Evolutionary conservation across 2,113 vertebrate genomes (phyloP).

Genomic region (Isichthys henryi): DNA sequence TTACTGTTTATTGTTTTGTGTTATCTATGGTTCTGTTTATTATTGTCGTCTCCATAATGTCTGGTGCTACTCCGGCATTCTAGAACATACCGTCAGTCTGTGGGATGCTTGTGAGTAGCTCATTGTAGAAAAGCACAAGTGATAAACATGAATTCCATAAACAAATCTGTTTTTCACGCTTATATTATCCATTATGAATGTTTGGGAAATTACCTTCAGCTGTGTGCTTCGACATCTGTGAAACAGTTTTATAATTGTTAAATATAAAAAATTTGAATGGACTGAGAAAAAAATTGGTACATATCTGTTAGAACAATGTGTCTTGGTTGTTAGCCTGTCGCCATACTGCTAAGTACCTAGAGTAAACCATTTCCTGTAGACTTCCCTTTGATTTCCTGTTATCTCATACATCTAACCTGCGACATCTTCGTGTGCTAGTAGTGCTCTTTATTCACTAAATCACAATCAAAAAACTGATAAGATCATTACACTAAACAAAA

Average conservation of each 20-base stretch:
- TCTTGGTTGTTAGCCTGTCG: background rate
- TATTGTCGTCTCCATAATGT: background rate
- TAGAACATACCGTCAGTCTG: background rate
- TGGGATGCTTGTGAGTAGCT: background rate
- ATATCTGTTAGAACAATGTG: background rate
- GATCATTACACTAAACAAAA: background rate
- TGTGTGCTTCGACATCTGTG: background rate
- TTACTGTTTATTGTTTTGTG: background rate
- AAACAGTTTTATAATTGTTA: background rate
- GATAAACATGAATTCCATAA: background rate
- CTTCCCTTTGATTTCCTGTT: background rate
- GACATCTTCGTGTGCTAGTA: background rate
- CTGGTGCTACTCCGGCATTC: background rate
- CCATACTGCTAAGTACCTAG: background rate
- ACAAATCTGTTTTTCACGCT: background rate
- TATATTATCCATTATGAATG: background rate
- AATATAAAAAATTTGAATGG: background rate
- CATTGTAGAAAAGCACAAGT: background rate
- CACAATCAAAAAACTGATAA: background rate
- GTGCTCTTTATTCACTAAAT: background rate
- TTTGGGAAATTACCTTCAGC: background rate
- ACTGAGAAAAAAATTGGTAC: background rate
- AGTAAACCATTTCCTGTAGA: background rate
- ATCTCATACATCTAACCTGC: background rate
- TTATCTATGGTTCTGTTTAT: background rate